phyloP scores from a whole-genome alignment of 2,113 vertebrate genomes.

The Lanius ludovicianus region DNA sequence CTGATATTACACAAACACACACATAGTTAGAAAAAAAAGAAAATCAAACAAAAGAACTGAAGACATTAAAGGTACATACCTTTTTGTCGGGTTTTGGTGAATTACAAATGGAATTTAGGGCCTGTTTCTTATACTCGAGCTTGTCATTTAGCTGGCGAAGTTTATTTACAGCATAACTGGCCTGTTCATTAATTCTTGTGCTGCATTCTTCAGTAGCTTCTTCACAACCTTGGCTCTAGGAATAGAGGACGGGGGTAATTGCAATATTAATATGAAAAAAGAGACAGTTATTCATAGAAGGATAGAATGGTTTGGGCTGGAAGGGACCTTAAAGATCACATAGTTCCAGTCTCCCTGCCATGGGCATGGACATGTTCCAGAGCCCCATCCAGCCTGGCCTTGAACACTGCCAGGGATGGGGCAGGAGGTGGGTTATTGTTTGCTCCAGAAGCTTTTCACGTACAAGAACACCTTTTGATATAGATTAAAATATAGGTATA shows the following conservation, averaged over 20 bases:
- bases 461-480: not conserved
- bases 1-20: not conserved
- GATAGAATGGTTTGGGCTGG: not conserved
- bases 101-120: constrained; percentile 92
- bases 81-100: constrained; percentile 97
- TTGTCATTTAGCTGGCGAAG: constrained; percentile 91
- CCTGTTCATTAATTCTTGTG: constrained; percentile 88
- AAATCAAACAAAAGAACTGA: not conserved
- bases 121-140: constrained; percentile 95
- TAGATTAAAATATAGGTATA: not conserved
- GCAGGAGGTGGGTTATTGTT: not conserved
- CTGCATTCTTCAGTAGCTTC: constrained; percentile 84
- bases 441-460: not conserved
- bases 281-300: not conserved
- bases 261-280: not conserved
- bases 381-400: not conserved
- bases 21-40: not conserved
- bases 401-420: not conserved
- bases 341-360: not conserved
- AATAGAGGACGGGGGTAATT: not conserved
- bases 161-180: constrained; percentile 91
- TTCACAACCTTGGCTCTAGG: constrained; percentile 81
- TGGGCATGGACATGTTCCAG: not conserved
- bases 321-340: not conserved
- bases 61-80: constrained; percentile 68